Percentiles rank a stretch among this genome's conserved stretches.
Evolutionary conservation across 2,113 vertebrate species (phyloP).

Genomic region (Prionailurus bengalensis): DNA sequence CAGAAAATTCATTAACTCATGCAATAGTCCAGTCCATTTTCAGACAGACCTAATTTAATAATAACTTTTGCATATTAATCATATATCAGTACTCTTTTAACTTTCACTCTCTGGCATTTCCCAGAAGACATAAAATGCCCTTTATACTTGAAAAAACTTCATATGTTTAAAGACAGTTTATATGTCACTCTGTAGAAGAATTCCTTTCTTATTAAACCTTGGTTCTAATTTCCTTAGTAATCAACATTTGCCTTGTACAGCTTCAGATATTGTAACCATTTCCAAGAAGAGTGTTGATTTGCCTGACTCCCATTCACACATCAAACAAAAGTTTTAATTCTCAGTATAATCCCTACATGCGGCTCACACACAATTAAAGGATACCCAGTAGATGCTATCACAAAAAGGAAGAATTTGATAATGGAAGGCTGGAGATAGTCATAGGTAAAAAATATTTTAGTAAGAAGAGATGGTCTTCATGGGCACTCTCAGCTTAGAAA

Average conservation of each 20-base stretch:
- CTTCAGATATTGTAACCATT: neutral
- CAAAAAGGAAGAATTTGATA: neutral
- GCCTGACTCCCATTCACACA: neutral
- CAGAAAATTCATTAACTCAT: neutral
- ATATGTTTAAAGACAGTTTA: neutral
- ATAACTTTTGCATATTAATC: neutral
- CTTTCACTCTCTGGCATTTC: neutral
- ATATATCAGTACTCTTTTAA: neutral
- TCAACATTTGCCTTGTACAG: neutral
- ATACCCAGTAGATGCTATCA: neutral
- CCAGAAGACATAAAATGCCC: neutral
- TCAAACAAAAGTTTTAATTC: constrained; percentile 23
- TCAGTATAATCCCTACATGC: neutral
- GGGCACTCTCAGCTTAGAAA: constrained; percentile 37
- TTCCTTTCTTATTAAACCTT: neutral
- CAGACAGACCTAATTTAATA: neutral
- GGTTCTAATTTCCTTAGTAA: neutral
- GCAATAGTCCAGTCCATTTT: neutral
- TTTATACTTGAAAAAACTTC: neutral
- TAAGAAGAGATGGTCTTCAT: neutral
- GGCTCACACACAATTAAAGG: neutral
- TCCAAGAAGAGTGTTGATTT: constrained; percentile 36
- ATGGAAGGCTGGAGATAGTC: neutral
- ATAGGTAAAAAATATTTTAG: neutral
- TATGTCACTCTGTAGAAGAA: neutral